Conservation (phyloP, 1,140 invertebrate species). For the Nautilus pompilius region DNA sequence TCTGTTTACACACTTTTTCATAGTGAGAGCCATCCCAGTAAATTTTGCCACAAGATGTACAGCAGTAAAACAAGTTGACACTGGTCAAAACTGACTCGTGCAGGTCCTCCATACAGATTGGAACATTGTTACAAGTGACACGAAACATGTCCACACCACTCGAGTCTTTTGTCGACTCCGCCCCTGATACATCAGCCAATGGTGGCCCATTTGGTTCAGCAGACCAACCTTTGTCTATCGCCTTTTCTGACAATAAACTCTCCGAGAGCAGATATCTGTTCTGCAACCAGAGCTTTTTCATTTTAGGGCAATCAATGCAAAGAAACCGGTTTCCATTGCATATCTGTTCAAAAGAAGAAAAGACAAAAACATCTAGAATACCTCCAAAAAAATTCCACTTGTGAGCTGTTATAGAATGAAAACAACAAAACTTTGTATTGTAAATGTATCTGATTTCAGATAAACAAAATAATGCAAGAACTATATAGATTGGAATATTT, state of each 20-base stretch:
- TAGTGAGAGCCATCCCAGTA: slow-evolving; percentile 67
- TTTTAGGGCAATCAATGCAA: slow-evolving; percentile 54
- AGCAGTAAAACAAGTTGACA: slow-evolving; percentile 62
- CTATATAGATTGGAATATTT: not conserved
- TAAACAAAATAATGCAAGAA: not conserved
- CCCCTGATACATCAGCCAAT: not conserved
- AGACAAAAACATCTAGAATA: slow-evolving; percentile 3
- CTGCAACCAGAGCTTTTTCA: no score
- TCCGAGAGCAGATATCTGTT: no score
- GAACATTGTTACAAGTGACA: no score
- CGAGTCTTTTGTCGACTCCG: no score
- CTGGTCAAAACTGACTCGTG: not conserved
- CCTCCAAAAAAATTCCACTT: slow-evolving; percentile 7
- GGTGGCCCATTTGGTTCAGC: not conserved
- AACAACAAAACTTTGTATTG: not conserved
- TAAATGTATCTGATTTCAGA: not conserved
- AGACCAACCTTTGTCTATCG: not conserved
- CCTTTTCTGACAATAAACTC: no score
- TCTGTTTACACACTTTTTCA: slow-evolving; percentile 50
- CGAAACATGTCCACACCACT: no score
- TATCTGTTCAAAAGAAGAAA: slow-evolving; percentile 32
- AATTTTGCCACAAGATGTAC: slow-evolving; percentile 65
- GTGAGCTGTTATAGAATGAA: no score
- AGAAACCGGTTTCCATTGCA: slow-evolving; percentile 64
- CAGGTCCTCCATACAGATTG: slow-evolving; percentile 9